Evolutionary conservation across 2,888 invertebrate species (phyloP), one percentile per base, ranked within the genome.

Genomic region (Cepaea hortensis): DNA sequence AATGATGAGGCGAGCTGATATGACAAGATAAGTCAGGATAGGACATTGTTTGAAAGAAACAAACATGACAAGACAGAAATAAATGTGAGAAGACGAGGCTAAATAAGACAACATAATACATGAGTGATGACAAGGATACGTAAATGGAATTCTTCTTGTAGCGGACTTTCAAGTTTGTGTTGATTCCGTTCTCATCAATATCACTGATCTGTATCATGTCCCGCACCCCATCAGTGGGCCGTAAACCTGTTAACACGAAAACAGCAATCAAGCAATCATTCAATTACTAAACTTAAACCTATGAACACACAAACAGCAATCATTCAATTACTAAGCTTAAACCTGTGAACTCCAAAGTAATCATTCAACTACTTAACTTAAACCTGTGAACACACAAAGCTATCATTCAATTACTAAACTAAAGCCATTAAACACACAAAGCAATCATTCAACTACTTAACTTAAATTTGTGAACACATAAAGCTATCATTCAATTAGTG

Each of bases 151-250:
- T 91, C 75, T 89, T 89, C 48, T 89, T 90, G 88, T 93, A 93
- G 88, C 93, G 87, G 18, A 91, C 90, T 87, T 90, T 89, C 23
- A 93, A 89, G 85, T 93, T 93, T 73, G 90, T 91, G 87, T 92
- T 92, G 72, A 93, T 92, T 73, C 92, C 93, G 77, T 90, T 90
- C 86, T 93, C 93, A 90, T 93, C 92, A 88, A 93, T 92, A 83
- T 93, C 90, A 89, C 93, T 93, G 84, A 93, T 92, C 65, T 92
- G 90, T 7, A 92, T 93, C 93, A 93, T 93, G 85, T 93, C 92
- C 50, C 90, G 88, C 46, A 93, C 92, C 23, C 93, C 93, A 92
- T 93, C 92, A 85, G 91, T 91, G 1, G 93, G 92, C 48, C 91
- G 83, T 79, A 90, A 89, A 72, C 92, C 93, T 93, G 90, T 0